Evolutionary conservation across 2,888 invertebrate species (phyloP).

Genomic region (Blera fallax): DNA sequence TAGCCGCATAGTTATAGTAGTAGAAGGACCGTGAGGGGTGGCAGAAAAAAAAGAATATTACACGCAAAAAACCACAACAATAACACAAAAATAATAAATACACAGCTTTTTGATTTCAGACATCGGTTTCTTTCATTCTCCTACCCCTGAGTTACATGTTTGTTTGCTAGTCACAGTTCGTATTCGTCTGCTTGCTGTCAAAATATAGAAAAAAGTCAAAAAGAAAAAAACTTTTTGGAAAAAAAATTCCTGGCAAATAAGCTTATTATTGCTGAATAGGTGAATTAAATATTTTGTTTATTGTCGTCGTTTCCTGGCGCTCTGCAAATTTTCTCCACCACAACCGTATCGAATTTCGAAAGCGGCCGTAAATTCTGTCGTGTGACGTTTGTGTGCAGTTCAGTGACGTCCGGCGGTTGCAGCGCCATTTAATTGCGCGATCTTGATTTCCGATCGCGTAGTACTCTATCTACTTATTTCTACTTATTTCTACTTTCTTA

Average conservation of each 20-base stretch:
- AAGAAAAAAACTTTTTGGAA: background rate
- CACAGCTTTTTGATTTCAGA: background rate
- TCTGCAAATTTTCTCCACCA: background rate
- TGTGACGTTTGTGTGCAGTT: conserved; percentile 49
- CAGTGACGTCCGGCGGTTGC: conserved; percentile 45
- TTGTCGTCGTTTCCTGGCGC: conserved; percentile 17
- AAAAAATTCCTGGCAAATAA: background rate
- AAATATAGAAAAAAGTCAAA: background rate
- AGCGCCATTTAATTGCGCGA: conserved; percentile 38
- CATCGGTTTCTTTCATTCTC: background rate
- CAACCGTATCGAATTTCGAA: conserved; percentile 47
- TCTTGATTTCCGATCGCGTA: conserved; percentile 40
- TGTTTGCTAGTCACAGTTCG: background rate
- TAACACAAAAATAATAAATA: conserved; percentile 13
- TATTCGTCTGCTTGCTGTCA: background rate
- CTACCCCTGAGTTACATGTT: background rate
- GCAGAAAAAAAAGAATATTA: background rate
- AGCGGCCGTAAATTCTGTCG: conserved; percentile 7
- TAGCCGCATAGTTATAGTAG: background rate
- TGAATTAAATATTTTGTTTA: background rate
- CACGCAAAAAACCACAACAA: background rate
- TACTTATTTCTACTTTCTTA: background rate
- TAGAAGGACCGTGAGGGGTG: background rate
- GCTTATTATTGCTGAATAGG: background rate
- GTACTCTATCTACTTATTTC: background rate